Evolutionary conservation across 2,888 invertebrate genomes (phyloP).

Genomic region (Scaeva pyrastri): DNA sequence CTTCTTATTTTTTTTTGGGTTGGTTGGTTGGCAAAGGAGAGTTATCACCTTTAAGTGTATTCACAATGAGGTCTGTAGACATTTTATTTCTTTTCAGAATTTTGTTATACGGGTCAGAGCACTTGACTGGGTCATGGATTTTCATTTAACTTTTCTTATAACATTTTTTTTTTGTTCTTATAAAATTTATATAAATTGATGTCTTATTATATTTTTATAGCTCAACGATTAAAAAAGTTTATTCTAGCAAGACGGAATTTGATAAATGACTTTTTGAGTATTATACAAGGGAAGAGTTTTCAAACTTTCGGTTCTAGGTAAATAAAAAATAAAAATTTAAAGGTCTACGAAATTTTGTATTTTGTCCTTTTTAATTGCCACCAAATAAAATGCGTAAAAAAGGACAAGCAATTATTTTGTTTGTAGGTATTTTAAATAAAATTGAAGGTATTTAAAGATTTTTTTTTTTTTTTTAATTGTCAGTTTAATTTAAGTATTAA

Average conservation of each 20-base stretch:
- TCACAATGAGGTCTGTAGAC: background rate
- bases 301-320: conserved; percentile 28
- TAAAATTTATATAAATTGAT: conserved; percentile 43
- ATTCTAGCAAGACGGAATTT: conserved; percentile 43
- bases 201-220: conserved; percentile 17
- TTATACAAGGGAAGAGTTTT: conserved; percentile 38
- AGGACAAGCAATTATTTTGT: conserved; percentile 5
- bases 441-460: background rate
- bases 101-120: conserved; percentile 63
- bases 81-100: conserved; percentile 34
- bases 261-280: conserved; percentile 51
- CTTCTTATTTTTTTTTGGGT: conserved; percentile 23
- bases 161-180: background rate
- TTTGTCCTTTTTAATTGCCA: conserved; percentile 32
- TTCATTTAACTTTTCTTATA: conserved; percentile 25
- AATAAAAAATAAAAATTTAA: conserved; percentile 46
- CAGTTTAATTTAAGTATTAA: conserved; percentile 6
- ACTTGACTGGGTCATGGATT: conserved; percentile 64
- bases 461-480: background rate
- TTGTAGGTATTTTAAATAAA: background rate
- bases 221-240: conserved; percentile 33
- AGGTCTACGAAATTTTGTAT: conserved; percentile 56
- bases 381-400: background rate
- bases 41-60: conserved; percentile 36
- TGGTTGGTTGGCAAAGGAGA: conserved; percentile 34